phyloP scores from a whole-genome alignment of 2,888 invertebrate genomes.

The Glomeris marginata region DNA sequence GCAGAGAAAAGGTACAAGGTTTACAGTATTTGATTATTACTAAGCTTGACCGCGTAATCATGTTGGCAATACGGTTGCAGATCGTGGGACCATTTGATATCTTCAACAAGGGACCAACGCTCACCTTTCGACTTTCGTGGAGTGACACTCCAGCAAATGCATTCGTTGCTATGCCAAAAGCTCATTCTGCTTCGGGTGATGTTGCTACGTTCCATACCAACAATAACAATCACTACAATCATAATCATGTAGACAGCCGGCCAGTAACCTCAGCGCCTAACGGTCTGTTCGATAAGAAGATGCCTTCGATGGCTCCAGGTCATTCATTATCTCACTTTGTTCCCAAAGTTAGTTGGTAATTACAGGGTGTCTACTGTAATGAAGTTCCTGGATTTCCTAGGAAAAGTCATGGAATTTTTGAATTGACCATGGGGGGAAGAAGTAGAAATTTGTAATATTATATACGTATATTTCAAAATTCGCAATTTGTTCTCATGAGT shows the following conservation, averaged over 20 bases:
- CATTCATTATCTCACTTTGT: too few species aligned
- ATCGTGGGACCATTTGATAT: constrained; percentile 43
- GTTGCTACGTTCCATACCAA: neutral
- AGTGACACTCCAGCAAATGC: constrained; percentile 32
- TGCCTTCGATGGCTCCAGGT: too few species aligned
- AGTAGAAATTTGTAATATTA: too few species aligned
- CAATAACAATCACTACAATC: constrained; percentile 4
- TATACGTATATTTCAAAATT: too few species aligned
- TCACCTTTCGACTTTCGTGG: constrained; percentile 76
- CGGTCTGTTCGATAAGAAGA: too few species aligned
- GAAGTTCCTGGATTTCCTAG: too few species aligned
- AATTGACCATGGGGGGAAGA: too few species aligned
- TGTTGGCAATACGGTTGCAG: constrained; percentile 18
- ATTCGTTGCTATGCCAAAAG: constrained; percentile 11
- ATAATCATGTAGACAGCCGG: constrained; percentile 4
- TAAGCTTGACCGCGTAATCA: neutral
- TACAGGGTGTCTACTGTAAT: too few species aligned
- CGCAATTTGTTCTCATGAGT: too few species aligned
- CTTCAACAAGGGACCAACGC: constrained; percentile 60
- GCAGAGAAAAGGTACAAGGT: constrained; percentile 33
- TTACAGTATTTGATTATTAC: constrained; percentile 9
- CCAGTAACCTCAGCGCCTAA: too few species aligned
- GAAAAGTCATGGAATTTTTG: too few species aligned
- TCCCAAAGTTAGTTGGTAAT: too few species aligned
- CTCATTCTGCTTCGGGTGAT: neutral